These are phyloP conservation scores for Trissonchulus latispiculum DNA, from an alignment of 2,888 invertebrate species.

Conservation along the genomic window DNA sequence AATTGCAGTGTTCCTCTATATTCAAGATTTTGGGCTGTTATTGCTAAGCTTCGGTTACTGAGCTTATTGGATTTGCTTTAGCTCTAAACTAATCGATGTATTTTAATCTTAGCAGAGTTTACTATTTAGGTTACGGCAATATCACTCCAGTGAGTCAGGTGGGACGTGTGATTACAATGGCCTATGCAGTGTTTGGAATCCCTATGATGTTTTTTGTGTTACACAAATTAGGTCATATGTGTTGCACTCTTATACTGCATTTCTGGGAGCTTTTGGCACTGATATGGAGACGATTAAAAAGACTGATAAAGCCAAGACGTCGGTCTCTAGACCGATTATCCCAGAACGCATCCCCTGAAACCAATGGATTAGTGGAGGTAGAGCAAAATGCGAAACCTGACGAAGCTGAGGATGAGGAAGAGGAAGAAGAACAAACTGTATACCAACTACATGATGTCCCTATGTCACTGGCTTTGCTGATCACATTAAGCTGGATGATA, in stretches of 20 bases:
- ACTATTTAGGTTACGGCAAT: slow-evolving; percentile 15
- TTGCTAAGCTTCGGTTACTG: too few species aligned
- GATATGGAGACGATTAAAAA: neutral
- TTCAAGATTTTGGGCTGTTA: too few species aligned
- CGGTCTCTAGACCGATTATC: neutral
- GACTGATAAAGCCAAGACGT: neutral
- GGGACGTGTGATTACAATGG: slow-evolving; percentile 6
- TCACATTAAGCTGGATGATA: slow-evolving; percentile 12
- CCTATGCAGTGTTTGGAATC: slow-evolving; percentile 16
- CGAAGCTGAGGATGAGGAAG: neutral
- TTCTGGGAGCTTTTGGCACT: slow-evolving; percentile 3
- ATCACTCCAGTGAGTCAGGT: neutral
- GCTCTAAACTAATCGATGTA: too few species aligned
- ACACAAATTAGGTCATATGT: slow-evolving; percentile 7
- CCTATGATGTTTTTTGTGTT: slow-evolving; percentile 16
- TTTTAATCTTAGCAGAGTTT: too few species aligned
- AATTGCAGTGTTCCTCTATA: too few species aligned
- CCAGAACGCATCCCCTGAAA: too few species aligned
- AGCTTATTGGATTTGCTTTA: too few species aligned
- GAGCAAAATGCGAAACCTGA: too few species aligned
- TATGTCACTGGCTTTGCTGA: slow-evolving; percentile 5
- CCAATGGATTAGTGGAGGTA: neutral
- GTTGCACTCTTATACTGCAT: neutral
- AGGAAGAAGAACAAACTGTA: neutral
- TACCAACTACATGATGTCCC: slow-evolving; percentile 15